Evolutionary conservation across 2,888 invertebrate species (phyloP).

Genomic region (Eupithecia exiguata): DNA sequence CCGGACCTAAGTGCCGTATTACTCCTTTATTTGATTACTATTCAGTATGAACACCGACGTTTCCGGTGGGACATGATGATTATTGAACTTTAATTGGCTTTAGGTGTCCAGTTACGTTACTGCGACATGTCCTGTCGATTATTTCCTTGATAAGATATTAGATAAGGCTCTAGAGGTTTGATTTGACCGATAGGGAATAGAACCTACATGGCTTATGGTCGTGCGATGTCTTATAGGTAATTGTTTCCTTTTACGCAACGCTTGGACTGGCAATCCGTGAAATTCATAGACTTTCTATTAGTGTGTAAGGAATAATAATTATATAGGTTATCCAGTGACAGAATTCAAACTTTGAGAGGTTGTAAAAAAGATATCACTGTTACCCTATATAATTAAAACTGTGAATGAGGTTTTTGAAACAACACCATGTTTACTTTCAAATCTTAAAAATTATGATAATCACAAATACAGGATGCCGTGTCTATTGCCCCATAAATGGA

Average conservation of each 20-base stretch:
- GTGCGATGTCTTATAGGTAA: conserved; percentile 11
- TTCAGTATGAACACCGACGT: conserved; percentile 62
- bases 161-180: conserved; percentile 28
- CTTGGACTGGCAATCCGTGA: background rate
- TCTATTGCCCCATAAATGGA: no score
- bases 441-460: no score
- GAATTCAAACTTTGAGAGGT: background rate
- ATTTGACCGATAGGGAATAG: conserved; percentile 28
- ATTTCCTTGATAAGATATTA: conserved; percentile 30
- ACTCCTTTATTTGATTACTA: conserved; percentile 54
- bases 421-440: no score
- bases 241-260: conserved; percentile 13
- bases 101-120: conserved; percentile 29
- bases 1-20: background rate
- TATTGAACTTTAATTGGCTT: conserved; percentile 51
- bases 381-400: background rate
- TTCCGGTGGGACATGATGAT: conserved; percentile 69
- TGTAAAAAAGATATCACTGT: background rate
- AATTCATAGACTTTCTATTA: background rate
- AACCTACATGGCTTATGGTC: conserved; percentile 1
- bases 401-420: no score
- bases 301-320: background rate
- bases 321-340: background rate
- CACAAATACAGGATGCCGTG: no score
- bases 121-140: conserved; percentile 21